Percentiles rank a stretch among this genome's conserved stretches.
Conservation (phyloP, 1,140 invertebrate species). For the Leptopilina boulardi region DNA sequence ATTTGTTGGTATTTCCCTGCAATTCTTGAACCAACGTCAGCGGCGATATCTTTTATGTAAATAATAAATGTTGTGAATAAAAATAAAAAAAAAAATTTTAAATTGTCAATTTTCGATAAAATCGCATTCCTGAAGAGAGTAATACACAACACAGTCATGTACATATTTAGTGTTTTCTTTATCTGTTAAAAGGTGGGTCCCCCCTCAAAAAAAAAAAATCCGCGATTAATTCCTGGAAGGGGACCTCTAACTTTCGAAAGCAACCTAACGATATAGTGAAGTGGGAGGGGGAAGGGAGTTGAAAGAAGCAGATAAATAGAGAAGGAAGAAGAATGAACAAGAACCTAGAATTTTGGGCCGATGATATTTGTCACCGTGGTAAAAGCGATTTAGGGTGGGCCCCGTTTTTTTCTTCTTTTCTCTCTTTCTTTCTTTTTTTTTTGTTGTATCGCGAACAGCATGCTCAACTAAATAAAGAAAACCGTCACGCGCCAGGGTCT, state of each 20-base stretch:
- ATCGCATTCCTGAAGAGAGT: no score
- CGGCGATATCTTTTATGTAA: no score
- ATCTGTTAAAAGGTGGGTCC: slow-evolving; percentile 54
- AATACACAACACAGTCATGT: no score
- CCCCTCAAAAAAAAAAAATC: slow-evolving; percentile 61
- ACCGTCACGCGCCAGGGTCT: slow-evolving; percentile 14
- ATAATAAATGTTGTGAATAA: no score
- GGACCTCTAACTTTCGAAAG: slow-evolving; percentile 42
- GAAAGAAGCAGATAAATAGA: slow-evolving; percentile 40
- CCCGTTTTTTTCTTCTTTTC: not conserved
- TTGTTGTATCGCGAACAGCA: slow-evolving; percentile 58
- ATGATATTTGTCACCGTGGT: slow-evolving; percentile 27
- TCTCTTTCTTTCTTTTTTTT: slow-evolving; percentile 36
- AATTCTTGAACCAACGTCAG: no score
- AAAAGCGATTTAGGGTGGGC: slow-evolving; percentile 8
- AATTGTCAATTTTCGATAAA: no score
- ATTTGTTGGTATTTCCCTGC: no score
- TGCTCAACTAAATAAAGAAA: slow-evolving; percentile 52
- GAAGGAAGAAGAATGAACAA: slow-evolving; percentile 41
- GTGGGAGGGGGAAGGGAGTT: slow-evolving; percentile 26
- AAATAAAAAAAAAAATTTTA: no score
- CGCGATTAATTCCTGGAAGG: slow-evolving; percentile 59
- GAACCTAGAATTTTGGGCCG: slow-evolving; percentile 6
- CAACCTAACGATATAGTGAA: slow-evolving; percentile 7
- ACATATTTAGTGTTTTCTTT: slow-evolving; percentile 51